These are phyloP conservation scores for Trachymyrmex cornetzi DNA, from an alignment of 1,140 invertebrate species.

Conservation along the genomic window DNA sequence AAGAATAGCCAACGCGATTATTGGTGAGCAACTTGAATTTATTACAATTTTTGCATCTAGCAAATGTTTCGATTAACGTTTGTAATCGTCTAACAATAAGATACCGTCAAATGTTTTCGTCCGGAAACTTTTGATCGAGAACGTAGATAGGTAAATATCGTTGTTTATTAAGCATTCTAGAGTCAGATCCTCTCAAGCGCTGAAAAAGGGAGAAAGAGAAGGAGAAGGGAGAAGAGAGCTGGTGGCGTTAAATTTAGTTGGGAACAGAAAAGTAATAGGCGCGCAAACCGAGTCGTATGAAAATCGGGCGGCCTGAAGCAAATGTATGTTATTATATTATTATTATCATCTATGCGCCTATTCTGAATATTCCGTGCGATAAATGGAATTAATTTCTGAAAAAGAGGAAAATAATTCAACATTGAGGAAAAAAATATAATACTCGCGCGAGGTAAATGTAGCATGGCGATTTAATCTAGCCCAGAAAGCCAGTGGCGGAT, in stretches of 20 bases:
- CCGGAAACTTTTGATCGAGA: no score
- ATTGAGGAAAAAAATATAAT: constrained; percentile 64
- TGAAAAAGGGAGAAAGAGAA: background rate
- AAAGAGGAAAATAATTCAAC: constrained; percentile 66
- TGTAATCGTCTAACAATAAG: no score
- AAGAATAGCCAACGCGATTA: no score
- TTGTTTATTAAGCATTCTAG: no score
- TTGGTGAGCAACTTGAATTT: no score
- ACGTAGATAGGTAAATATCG: no score
- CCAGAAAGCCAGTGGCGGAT: constrained; percentile 74
- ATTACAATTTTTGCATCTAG: no score
- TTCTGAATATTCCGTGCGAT: constrained; percentile 68
- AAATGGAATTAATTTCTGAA: constrained; percentile 73
- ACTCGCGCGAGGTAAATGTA: constrained; percentile 70
- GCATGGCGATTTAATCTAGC: constrained; percentile 76
- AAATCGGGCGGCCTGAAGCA: constrained; percentile 51
- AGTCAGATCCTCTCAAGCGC: no score
- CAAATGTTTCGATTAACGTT: no score
- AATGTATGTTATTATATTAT: constrained; percentile 36
- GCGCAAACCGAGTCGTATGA: constrained; percentile 62
- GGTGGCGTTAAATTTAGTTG: constrained; percentile 67
- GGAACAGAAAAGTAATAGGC: constrained; percentile 66
- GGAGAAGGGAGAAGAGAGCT: background rate
- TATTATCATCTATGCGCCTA: constrained; percentile 69
- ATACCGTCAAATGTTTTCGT: no score